A percentile compares a stretch with the other conserved stretches of the same genome.
phyloP scores from a whole-genome alignment of 2,797 vertebrate genomes.

The Lates japonicus region DNA sequence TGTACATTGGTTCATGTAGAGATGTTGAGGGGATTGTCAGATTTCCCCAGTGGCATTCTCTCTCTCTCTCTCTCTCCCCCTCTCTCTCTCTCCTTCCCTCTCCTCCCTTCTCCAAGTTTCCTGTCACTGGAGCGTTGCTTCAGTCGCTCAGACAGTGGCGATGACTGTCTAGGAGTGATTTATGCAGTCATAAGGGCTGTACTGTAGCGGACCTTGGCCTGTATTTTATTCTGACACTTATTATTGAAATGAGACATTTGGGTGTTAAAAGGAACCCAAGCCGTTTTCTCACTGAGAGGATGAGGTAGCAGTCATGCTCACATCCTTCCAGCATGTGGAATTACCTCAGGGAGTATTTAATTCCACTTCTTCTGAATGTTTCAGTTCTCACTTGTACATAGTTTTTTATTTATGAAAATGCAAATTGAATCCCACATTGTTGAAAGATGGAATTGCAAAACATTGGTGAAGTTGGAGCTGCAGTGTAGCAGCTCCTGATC shows the following conservation, averaged over 20 bases:
- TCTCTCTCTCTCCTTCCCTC: slow-evolving; percentile 25
- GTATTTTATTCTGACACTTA: slow-evolving; percentile 89
- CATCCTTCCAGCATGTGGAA: slow-evolving; percentile 49
- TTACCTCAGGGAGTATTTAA: slow-evolving; percentile 69
- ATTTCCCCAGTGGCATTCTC: slow-evolving; percentile 88
- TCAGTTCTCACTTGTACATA: slow-evolving; percentile 43
- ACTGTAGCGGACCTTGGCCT: slow-evolving; percentile 80
- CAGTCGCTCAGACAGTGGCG: slow-evolving; percentile 80
- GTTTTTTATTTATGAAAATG: slow-evolving; percentile 71
- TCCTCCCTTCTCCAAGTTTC: slow-evolving; percentile 72
- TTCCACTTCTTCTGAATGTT: slow-evolving; percentile 59
- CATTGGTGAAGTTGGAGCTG: slow-evolving; percentile 49
- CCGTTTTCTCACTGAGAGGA: slow-evolving; percentile 55
- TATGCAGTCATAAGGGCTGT: slow-evolving; percentile 87
- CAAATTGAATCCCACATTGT: slow-evolving; percentile 56
- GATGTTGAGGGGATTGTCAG: slow-evolving; percentile 84
- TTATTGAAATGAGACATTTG: slow-evolving; percentile 90
- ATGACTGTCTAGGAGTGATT: slow-evolving; percentile 87
- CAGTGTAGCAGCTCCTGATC: slow-evolving; percentile 25
- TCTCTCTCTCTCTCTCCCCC: slow-evolving; percentile 15
- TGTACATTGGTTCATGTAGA: slow-evolving; percentile 78
- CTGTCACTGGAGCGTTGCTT: slow-evolving; percentile 79
- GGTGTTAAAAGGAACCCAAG: slow-evolving; percentile 70
- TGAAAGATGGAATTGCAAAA: slow-evolving; percentile 39
- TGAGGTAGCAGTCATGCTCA: slow-evolving; percentile 53